These are phyloP conservation scores for Baronia brevicornis DNA, from an alignment of 2,888 invertebrate species.

Conservation along the genomic window DNA sequence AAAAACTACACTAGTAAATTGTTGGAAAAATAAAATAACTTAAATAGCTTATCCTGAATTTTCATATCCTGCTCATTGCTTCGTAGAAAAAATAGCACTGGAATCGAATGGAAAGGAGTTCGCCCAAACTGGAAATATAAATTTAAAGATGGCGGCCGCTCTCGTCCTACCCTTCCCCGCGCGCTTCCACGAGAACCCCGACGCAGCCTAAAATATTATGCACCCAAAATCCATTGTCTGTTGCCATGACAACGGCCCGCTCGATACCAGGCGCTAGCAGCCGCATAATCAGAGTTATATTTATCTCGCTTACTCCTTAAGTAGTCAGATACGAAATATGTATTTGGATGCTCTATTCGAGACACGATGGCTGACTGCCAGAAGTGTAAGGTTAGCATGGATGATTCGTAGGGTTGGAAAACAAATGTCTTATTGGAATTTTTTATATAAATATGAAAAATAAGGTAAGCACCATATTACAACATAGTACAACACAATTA, in stretches of 20 bases:
- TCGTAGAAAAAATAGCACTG: conserved; percentile 38
- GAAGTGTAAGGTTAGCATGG: conserved; percentile 59
- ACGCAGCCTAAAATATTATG: conserved; percentile 75
- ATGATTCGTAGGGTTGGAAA: conserved; percentile 32
- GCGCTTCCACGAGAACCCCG: conserved; percentile 42
- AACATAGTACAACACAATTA: conserved; percentile 9
- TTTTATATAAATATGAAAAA: conserved; percentile 44
- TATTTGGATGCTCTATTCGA: conserved; percentile 52
- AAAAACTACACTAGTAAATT: no score
- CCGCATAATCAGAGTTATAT: conserved; percentile 53
- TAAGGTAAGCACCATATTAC: conserved; percentile 1
- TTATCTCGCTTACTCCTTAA: conserved; percentile 65
- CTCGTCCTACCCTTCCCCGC: conserved; percentile 47
- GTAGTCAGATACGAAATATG: conserved; percentile 52
- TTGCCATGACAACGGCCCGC: conserved; percentile 70
- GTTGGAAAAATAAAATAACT: no score
- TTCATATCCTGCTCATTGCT: conserved; percentile 40
- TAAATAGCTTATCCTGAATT: conserved; percentile 19
- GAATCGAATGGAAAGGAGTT: conserved; percentile 62
- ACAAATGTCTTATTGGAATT: conserved; percentile 57
- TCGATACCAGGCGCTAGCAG: conserved; percentile 59
- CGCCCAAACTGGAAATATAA: conserved; percentile 71
- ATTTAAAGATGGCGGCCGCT: conserved; percentile 73
- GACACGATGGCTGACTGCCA: conserved; percentile 62
- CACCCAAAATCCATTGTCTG: conserved; percentile 76